A percentile compares a stretch with the other conserved stretches of the same genome.
These are phyloP conservation scores for Lepeophtheirus salmonis DNA, from an alignment of 1,140 invertebrate genomes.

Conservation along the genomic window DNA sequence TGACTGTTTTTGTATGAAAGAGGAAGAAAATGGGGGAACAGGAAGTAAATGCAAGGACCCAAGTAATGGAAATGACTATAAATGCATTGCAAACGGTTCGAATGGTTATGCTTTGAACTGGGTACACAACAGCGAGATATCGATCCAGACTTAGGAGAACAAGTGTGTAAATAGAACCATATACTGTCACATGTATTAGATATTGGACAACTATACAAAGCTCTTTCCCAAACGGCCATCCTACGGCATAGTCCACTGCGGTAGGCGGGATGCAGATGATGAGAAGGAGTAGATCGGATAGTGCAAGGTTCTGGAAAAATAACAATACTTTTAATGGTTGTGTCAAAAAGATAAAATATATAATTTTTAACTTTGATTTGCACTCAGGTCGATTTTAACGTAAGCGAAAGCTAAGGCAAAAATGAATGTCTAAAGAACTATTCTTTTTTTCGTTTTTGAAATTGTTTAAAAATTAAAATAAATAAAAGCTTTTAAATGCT, in stretches of 20 bases:
- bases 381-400: too few relatives aligned
- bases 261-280: constrained; percentile 89
- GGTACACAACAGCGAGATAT: constrained; percentile 83
- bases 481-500: too few relatives aligned
- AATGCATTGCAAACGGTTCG: constrained; percentile 65
- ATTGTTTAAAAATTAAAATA: too few relatives aligned
- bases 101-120: constrained; percentile 66
- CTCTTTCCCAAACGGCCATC: constrained; percentile 73
- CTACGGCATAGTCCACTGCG: constrained; percentile 62
- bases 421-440: too few relatives aligned
- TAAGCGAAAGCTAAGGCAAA: too few relatives aligned
- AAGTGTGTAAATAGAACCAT: constrained; percentile 77
- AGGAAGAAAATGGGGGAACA: constrained; percentile 11
- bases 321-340: background rate
- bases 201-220: constrained; percentile 74
- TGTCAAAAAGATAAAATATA: too few relatives aligned
- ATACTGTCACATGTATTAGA: constrained; percentile 66
- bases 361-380: too few relatives aligned
- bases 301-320: constrained; percentile 48
- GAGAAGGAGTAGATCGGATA: constrained; percentile 81
- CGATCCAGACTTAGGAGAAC: constrained; percentile 87
- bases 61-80: constrained; percentile 43
- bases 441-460: too few relatives aligned
- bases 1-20: background rate
- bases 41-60: constrained; percentile 1